Conservation (phyloP, 2,797 vertebrate genomes). For the Lindbergichthys nudifrons region DNA sequence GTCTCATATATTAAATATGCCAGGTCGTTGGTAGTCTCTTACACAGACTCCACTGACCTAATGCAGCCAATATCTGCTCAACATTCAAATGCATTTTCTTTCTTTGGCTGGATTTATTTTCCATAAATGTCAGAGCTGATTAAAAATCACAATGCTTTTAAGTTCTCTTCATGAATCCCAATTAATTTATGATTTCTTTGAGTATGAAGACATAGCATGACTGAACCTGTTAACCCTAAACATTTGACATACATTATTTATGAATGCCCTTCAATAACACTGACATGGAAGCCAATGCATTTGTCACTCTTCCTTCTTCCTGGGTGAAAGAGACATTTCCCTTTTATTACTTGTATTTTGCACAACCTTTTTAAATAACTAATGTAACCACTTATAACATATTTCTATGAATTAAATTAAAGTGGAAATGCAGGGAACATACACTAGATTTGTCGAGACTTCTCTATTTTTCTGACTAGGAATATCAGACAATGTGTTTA, state of each 20-base stretch:
- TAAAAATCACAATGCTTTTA: constrained; percentile 7
- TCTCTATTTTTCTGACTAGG: not conserved
- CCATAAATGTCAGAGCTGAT: constrained; percentile 12
- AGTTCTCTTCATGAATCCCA: constrained; percentile 28
- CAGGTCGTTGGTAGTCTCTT: not conserved
- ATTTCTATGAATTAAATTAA: not conserved
- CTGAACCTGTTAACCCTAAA: constrained; percentile 40
- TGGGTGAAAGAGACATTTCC: constrained; percentile 10
- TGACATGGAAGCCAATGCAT: constrained; percentile 10
- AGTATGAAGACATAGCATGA: constrained; percentile 29
- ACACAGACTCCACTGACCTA: constrained; percentile 3
- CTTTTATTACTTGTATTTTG: not conserved
- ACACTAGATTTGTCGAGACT: not conserved
- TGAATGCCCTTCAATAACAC: constrained; percentile 43
- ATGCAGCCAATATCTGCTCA: not conserved
- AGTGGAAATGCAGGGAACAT: not conserved
- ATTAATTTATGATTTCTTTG: constrained; percentile 26
- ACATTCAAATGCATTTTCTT: not conserved
- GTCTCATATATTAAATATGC: constrained; percentile 36
- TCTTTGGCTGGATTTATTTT: constrained; percentile 7
- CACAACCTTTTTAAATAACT: not conserved
- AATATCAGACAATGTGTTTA: constrained; percentile 4
- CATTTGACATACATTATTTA: constrained; percentile 50
- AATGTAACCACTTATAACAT: not conserved
- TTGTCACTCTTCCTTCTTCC: constrained; percentile 22